Evolutionary conservation across 1,140 invertebrate species (phyloP), one percentile per base, ranked within the genome.

Genomic region (Marisa cornuarietis): DNA sequence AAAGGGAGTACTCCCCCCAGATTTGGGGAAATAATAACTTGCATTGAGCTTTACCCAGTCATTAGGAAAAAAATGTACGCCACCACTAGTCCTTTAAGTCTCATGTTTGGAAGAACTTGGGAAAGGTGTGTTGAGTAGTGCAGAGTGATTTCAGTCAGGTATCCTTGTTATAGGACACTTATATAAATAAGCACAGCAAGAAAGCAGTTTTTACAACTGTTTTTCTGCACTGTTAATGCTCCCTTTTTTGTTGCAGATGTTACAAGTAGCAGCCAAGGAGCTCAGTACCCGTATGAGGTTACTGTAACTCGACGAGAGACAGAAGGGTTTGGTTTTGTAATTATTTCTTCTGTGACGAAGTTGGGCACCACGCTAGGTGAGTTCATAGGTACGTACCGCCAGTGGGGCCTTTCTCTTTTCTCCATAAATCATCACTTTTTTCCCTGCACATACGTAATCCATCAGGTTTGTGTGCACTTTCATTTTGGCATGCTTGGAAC

Each of bases 271-370:
- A 73, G 49, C 52, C 78, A 76, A 20, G 72, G 78, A 11, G 62
- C 31, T 20, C 71, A 77, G 51, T 80, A 87, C 75, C 89, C 89
- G 0, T 91, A 90, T 82, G 89, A 91, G 72, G 89, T 91, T 0
- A 85, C 84, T 13, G 89, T 99, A 0, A 95, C 94, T 63, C 93
- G 98, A 76, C 94, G 95, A 89, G 97, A 99, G 85, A 96, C 95
- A 79, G 98, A 99, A 92, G 98, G 98, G 16, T 99, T 99, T 91
- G 98, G 98, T 26, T 99, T 99, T 91, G 97, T 99, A 31, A 98
- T 99, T 76, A 99, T 99, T 85, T 99, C 98, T 0, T 98, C 97
- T 18, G 95, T 97, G 2, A 97, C 97, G 84, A 96, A 96, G 92
- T 94, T 95, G 79, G 96, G 96, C 58, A 96, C 96, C 4, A 97